These are phyloP conservation scores for Gymnothorax javanicus DNA, from an alignment of 2,797 vertebrate species.

Conservation along the genomic window DNA sequence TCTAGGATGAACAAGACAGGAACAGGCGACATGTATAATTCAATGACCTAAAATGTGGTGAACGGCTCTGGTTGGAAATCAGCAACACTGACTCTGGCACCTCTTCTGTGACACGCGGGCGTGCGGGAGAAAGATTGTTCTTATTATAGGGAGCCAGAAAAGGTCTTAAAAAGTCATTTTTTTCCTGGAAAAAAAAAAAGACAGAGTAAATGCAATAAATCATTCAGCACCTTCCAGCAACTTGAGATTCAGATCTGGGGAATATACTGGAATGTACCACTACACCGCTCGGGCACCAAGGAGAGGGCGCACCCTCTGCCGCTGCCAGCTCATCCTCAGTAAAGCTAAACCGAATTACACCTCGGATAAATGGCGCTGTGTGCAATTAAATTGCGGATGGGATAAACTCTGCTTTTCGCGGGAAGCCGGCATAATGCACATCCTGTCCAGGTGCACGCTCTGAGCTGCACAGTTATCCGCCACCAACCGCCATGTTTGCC, in stretches of 20 bases:
- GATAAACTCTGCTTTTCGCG: neutral
- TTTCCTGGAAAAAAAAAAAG: neutral
- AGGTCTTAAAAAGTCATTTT: neutral
- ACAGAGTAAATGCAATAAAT: neutral
- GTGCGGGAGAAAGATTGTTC: neutral
- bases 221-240: constrained; percentile 13
- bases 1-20: neutral
- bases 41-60: neutral
- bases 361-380: neutral
- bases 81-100: neutral
- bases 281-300: neutral
- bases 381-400: neutral
- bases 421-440: neutral
- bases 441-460: neutral
- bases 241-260: neutral
- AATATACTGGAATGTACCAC: neutral
- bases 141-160: neutral
- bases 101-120: neutral
- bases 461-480: neutral
- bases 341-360: neutral
- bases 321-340: neutral
- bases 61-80: neutral
- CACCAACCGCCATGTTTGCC: neutral
- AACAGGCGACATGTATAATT: neutral
- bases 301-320: neutral